phyloP scores from a whole-genome alignment of 1,140 invertebrate species.

The Steinernema khuongi region DNA sequence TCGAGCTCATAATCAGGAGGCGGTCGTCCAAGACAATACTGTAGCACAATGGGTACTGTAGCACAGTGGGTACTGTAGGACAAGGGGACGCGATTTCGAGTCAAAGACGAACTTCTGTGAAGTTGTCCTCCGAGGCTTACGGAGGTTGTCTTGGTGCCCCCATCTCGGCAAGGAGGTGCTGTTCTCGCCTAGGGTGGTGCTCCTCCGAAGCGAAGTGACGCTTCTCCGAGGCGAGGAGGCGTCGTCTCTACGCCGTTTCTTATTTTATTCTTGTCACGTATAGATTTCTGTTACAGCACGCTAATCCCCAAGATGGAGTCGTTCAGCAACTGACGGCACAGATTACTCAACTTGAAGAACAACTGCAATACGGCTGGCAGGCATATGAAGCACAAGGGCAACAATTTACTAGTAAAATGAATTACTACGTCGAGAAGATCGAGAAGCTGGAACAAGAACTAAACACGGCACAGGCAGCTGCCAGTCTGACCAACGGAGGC shows the following conservation, averaged over 20 bases:
- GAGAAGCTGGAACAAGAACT: background rate
- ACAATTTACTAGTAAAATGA: constrained; percentile 10
- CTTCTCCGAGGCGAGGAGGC: too few species aligned
- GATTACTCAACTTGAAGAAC: constrained; percentile 42
- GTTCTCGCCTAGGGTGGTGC: background rate
- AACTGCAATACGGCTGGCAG: constrained; percentile 52
- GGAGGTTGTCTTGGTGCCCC: background rate
- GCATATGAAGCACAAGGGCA: constrained; percentile 47
- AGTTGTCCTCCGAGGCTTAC: constrained; percentile 41
- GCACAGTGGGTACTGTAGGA: too few species aligned
- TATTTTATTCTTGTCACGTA: background rate
- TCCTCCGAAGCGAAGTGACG: too few species aligned
- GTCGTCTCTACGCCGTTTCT: background rate
- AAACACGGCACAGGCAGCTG: background rate
- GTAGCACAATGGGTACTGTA: too few species aligned
- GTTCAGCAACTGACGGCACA: constrained; percentile 41
- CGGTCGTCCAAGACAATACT: too few species aligned
- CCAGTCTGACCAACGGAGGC: background rate
- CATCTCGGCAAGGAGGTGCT: constrained; percentile 25
- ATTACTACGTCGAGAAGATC: constrained; percentile 8
- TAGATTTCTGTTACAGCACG: constrained; percentile 5
- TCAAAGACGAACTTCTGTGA: too few species aligned
- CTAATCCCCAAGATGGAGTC: constrained; percentile 38
- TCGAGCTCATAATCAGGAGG: too few species aligned
- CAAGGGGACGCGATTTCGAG: too few species aligned